Percentiles rank a stretch among this genome's conserved stretches.
phyloP scores from a whole-genome alignment of 2,888 invertebrate genomes.

The Eulithis testata region DNA sequence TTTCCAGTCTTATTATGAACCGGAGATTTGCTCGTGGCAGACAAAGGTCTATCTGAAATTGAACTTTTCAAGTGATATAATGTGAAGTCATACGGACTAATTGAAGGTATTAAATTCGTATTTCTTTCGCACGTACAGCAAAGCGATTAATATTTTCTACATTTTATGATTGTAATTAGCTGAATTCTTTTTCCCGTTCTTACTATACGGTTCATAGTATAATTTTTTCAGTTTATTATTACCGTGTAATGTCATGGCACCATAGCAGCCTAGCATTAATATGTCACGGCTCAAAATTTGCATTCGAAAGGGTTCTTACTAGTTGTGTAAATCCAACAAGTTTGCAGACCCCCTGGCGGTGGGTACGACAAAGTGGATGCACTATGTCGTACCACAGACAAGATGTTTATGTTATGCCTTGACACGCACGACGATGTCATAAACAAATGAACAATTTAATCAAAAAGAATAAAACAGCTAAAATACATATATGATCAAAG shows the following conservation, averaged over 20 bases:
- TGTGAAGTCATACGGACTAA: not conserved
- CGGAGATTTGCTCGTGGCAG: conserved; percentile 21
- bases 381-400: not conserved
- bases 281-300: conserved; percentile 62
- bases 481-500: too few relatives aligned
- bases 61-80: conserved; percentile 16
- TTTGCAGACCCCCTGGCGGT: conserved; percentile 52
- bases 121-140: too few relatives aligned
- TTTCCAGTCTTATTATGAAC: conserved; percentile 16
- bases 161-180: not conserved
- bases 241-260: conserved; percentile 16
- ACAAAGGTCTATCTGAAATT: conserved; percentile 28
- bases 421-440: not conserved
- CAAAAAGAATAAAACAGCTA: not conserved
- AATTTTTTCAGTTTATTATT: conserved; percentile 17
- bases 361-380: conserved; percentile 46
- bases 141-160: too few relatives aligned
- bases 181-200: not conserved
- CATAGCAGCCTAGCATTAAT: conserved; percentile 50
- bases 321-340: conserved; percentile 37
- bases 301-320: conserved; percentile 55
- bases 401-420: conserved; percentile 31
- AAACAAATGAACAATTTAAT: conserved; percentile 3
- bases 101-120: too few relatives aligned
- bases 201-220: not conserved